phyloP scores from a whole-genome alignment of 2,888 invertebrate genomes.

The Caenorhabditis virilis region DNA sequence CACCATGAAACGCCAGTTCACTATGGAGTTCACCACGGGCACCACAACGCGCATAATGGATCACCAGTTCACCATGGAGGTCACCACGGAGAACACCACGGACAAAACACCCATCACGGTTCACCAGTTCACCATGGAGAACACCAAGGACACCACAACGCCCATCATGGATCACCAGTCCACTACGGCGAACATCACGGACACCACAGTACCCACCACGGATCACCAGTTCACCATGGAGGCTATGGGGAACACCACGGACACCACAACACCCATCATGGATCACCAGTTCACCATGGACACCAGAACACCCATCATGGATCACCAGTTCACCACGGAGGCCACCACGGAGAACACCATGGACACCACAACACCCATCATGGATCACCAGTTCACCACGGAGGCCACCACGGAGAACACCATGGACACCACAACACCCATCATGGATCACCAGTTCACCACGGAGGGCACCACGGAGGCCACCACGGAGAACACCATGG shows the following conservation, averaged over 20 bases:
- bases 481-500: not conserved
- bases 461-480: not conserved
- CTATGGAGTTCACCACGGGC: slow-evolving; percentile 11
- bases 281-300: not conserved
- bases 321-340: slow-evolving; percentile 9
- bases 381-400: too few relatives aligned
- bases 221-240: slow-evolving; percentile 6
- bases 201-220: slow-evolving; percentile 6
- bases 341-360: slow-evolving; percentile 1
- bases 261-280: slow-evolving; percentile 5
- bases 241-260: slow-evolving; percentile 4
- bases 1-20: slow-evolving; percentile 6
- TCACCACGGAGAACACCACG: slow-evolving; percentile 3
- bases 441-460: slow-evolving; percentile 1
- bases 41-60: slow-evolving; percentile 12
- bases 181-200: slow-evolving; percentile 6
- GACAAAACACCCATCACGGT: slow-evolving; percentile 10
- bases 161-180: not conserved
- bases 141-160: slow-evolving; percentile 7
- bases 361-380: not conserved
- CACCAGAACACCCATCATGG: slow-evolving; percentile 1
- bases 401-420: slow-evolving; percentile 1
- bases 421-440: not conserved
- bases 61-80: slow-evolving; percentile 1
- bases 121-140: slow-evolving; percentile 21